Evolutionary conservation across 2,113 vertebrate genomes (phyloP), one percentile per base, ranked within the genome.

Genomic region (Caretta caretta): DNA sequence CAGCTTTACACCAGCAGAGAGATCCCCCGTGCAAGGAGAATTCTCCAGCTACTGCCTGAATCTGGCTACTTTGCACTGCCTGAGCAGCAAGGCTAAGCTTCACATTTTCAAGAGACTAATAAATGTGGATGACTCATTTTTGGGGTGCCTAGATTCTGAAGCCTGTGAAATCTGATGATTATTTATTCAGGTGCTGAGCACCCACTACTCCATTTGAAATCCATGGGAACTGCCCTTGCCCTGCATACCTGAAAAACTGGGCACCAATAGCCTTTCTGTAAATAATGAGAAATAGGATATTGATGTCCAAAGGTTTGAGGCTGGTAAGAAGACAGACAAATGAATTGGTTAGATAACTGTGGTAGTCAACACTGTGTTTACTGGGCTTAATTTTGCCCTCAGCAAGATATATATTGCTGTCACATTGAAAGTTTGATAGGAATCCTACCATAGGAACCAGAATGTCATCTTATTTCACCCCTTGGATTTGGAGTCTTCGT

Each of bases 161-260:
- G 54, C 29, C 14, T 29, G 2, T 0, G 4, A 3, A 12, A 6
- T 48, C 69, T 69, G 24, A 6, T 56, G 54, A 4, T 81, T 90
- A 78, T 3, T 38, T 19, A n/a, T 13, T 62, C 8, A 14, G 65
- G 16, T 86, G 27, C 54, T 86, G 78, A 31, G 1, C 29, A 82
- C 62, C 56, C 78, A 88, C 69, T 24, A 7, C 0, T 0, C 49
- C 38, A 17, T n/a, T 90, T 35, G 16, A 87, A 84, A 16, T 49
- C 22, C 82, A 65, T 76, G 38, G 6, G 2, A 48, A 25, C 42
- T 93, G 38, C 2, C 81, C 48, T 14, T 31, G 42, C 16, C 38
- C 22, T 2, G 51, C 4, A 10, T 0, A 0, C 6, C 2, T 69
- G 82, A 59, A 84, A 84, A 93, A 76, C 46, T 0, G 0, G 80